Conservation (phyloP, 2,113 vertebrate genomes). For the Rissa tridactyla region DNA sequence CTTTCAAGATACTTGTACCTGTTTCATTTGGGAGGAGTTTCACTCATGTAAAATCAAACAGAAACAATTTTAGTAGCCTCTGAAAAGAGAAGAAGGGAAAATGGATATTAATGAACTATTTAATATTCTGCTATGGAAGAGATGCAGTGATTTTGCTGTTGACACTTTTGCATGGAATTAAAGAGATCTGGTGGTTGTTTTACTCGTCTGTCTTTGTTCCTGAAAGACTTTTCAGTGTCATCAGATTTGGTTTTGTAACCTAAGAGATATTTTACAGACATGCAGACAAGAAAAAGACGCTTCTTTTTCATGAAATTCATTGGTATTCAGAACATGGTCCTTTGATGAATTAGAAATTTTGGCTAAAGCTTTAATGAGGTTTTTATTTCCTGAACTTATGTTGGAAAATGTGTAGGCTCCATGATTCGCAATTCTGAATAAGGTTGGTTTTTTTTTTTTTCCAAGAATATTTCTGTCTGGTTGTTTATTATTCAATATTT, state of each 20-base stretch:
- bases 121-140: slow-evolving; percentile 62
- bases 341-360: slow-evolving; percentile 65
- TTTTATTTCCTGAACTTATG: slow-evolving; percentile 43
- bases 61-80: slow-evolving; percentile 67
- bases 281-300: background rate
- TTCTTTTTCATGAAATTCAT: slow-evolving; percentile 45
- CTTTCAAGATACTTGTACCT: slow-evolving; percentile 68
- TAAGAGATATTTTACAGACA: slow-evolving; percentile 51
- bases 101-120: slow-evolving; percentile 70
- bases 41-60: slow-evolving; percentile 68
- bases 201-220: slow-evolving; percentile 60
- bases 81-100: slow-evolving; percentile 62
- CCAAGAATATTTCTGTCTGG: background rate
- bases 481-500: background rate
- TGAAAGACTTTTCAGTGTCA: slow-evolving; percentile 67
- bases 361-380: slow-evolving; percentile 56
- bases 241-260: slow-evolving; percentile 60
- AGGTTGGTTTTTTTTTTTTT: background rate
- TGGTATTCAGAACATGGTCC: slow-evolving; percentile 51
- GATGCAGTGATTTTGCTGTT: slow-evolving; percentile 68
- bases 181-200: slow-evolving; percentile 57
- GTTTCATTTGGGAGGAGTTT: slow-evolving; percentile 66
- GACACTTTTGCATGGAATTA: slow-evolving; percentile 69
- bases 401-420: background rate
- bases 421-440: background rate